Evolutionary conservation across 2,113 vertebrate species (phyloP).

Genomic region (Vimba vimba): DNA sequence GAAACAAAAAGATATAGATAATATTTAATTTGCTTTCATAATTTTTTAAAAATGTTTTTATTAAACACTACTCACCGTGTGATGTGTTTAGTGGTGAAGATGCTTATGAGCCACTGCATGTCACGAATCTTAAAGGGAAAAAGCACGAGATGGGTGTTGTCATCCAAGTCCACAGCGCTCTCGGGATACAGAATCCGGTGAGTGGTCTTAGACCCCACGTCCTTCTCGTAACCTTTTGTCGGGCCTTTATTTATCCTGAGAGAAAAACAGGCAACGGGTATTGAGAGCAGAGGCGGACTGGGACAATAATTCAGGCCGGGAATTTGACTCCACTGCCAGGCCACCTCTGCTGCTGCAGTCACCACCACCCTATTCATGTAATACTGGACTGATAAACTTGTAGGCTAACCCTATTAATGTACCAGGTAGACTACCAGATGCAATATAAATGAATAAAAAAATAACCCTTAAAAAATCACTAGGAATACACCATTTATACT

Average conservation of each 20-base stretch:
- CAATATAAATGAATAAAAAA: no score
- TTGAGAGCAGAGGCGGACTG: no score
- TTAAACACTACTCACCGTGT: conserved; percentile 22
- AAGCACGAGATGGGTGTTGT: conserved; percentile 56
- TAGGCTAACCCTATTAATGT: no score
- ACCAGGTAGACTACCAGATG: no score
- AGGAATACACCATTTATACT: no score
- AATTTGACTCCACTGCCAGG: no score
- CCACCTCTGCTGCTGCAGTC: no score
- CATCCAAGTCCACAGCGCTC: conserved; percentile 58
- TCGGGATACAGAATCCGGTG: conserved; percentile 95
- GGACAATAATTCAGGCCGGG: no score
- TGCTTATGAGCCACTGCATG: conserved; percentile 50
- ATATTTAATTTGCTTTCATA: not conserved
- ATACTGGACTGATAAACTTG: no score
- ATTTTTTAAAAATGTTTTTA: not conserved
- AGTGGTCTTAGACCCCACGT: conserved; percentile 90
- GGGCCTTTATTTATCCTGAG: conserved; percentile 91
- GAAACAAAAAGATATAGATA: not conserved
- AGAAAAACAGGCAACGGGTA: not conserved
- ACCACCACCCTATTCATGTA: no score
- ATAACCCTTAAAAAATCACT: no score
- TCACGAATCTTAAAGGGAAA: conserved; percentile 59
- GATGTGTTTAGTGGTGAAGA: conserved; percentile 29
- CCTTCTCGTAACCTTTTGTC: conserved; percentile 82